Evolutionary conservation across 2,113 vertebrate species (phyloP), one percentile per base, ranked within the genome.

Genomic region (Lampris incognitus): DNA sequence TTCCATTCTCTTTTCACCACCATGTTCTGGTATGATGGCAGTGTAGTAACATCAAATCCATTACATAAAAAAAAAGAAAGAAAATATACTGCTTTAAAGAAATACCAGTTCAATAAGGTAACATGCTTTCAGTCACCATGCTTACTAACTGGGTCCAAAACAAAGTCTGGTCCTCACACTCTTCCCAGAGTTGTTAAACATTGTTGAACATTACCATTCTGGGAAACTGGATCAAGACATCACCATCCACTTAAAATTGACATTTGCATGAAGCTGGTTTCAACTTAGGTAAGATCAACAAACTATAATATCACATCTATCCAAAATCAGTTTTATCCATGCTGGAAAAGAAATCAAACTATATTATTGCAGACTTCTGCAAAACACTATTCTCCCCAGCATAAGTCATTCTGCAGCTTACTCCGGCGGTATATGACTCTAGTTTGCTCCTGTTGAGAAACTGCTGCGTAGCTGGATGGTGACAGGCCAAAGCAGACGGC

Each of bases 401-500:
- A 8, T 71, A 66, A 86, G 79, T 83, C 72, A 64, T 69, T 69
- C 44, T 58, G 66, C 69, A 46, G 77, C 77, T 71, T 81, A 56
- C 68, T 78, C 64, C 72, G 69, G 74, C 52, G 81, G 58, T 55
- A 63, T 36, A 65, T 40, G 62, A 70, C 77, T 84, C 83, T 78
- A 66, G 66, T 87, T 89, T 84, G 72, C 84, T 86, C 74, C 51
- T 5, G 79, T 85, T 89, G 91, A 93, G 86, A 79, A 90, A 93
- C 82, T 86, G 87, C 75, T 66, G 81, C 76, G 69, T 79, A 69
- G 82, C 87, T 77, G 79, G 63, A 87, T 86, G 84, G 78, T 93
- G 94, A 94, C 93, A 94, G 89, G 85, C 86, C 84, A 74, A 87
- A 88, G 89, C 88, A 89, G 86, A 91, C 91, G 88, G 83, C 91